Evolutionary conservation across 2,113 vertebrate species (phyloP).

Genomic region (Burhinus bistriatus): DNA sequence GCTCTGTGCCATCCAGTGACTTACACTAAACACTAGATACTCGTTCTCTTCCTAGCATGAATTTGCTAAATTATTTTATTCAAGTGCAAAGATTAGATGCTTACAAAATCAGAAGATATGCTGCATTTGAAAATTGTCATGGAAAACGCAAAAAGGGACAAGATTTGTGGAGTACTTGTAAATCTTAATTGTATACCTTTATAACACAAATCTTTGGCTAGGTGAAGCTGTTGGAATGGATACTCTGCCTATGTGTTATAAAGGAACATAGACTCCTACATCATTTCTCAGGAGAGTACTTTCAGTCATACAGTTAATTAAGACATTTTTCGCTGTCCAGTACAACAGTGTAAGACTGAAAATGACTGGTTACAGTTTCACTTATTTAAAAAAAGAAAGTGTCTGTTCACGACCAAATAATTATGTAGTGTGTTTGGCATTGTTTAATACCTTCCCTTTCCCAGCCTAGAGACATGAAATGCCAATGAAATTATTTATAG

Average conservation of each 20-base stretch:
- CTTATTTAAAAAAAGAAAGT: background rate
- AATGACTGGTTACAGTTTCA: background rate
- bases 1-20: background rate
- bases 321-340: background rate
- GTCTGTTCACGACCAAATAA: background rate
- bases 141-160: background rate
- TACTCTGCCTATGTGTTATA: background rate
- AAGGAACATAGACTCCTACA: background rate
- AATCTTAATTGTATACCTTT: background rate
- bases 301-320: background rate
- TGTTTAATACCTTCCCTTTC: background rate
- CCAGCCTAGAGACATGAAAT: background rate
- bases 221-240: background rate
- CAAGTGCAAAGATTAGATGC: background rate
- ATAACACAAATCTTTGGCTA: background rate
- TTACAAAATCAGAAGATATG: background rate
- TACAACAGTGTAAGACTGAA: background rate
- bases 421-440: background rate
- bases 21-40: background rate
- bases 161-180: background rate
- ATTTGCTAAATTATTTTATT: background rate
- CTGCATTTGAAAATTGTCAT: background rate
- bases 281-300: background rate
- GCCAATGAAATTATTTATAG: background rate
- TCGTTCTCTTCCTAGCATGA: background rate